phyloP scores from a whole-genome alignment of 2,888 invertebrate species.

The Periphyllus acericola region DNA sequence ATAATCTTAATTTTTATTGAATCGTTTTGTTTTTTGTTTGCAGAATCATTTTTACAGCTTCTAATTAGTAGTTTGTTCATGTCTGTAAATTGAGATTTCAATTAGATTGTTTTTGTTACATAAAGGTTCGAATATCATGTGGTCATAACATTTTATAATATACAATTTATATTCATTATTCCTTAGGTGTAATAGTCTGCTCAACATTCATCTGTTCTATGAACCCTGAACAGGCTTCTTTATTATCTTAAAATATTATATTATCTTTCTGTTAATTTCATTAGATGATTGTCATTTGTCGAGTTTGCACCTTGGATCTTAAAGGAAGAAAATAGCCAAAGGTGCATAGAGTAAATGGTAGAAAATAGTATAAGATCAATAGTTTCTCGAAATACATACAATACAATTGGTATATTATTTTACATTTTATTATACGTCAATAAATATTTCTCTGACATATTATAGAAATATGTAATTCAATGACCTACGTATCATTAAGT shows the following conservation, averaged over 20 bases:
- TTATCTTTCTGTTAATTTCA: no score
- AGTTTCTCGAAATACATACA: no score
- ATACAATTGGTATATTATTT: no score
- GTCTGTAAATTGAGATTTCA: slow-evolving; percentile 1
- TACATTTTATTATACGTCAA: no score
- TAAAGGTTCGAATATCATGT: neutral
- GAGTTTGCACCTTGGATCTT: no score
- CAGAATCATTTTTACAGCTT: neutral
- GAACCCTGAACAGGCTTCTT: neutral
- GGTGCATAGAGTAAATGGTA: no score
- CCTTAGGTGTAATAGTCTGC: neutral
- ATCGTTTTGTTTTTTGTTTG: slow-evolving; percentile 19
- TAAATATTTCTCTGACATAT: no score
- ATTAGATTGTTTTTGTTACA: neutral
- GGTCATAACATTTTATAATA: neutral
- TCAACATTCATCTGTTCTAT: slow-evolving; percentile 3
- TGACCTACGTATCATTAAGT: no score
- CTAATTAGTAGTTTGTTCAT: neutral
- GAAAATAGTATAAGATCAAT: no score
- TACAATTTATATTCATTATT: neutral
- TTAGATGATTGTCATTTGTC: no score
- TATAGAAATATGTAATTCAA: no score
- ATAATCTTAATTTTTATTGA: neutral
- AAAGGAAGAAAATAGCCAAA: no score
- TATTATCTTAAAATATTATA: slow-evolving; percentile 3